Evolutionary conservation across 2,888 invertebrate genomes (phyloP), one percentile per base, ranked within the genome.

Genomic region (Ephialtes manifestator): DNA sequence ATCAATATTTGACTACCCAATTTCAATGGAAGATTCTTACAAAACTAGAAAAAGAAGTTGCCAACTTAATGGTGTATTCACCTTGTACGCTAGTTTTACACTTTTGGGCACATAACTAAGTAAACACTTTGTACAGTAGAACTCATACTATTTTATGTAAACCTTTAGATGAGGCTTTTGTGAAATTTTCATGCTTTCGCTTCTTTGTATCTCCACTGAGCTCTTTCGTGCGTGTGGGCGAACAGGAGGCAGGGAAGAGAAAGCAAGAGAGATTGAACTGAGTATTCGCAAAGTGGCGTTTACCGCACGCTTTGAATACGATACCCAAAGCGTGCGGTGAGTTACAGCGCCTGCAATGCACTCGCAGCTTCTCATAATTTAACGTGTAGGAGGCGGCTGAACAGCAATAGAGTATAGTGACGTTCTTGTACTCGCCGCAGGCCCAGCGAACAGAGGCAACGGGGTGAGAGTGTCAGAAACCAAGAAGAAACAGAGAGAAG

Each of bases 401-500:
- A 48, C 20, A 11, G 31, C 20, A 53, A 51, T 51, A 75, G 51
- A 24, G 35, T 75, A 11, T 71, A 31, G 58, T 28, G 55, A 76
- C 20, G 71, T 24, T 65, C 53, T 58, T 68, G 53, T 60, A 31
- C 74, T 55, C 4, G 58, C 48, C 53, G 65, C 72, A 83, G 86
- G 31, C 43, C 24, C 18, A 79, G 79, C 35, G 74, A 72, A 53
- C 24, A 70, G 28, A 46, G 67, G 46, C 76, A 81, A 72, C 76
- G 46, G 28, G 72, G 81, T 31, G 83, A 81, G 31, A 77, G 53
- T 60, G 43, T 51, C 76, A 79, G 76, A 31, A 84, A 76, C 51
- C 75, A 70, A 46, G 76, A 84, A 43, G 76, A 74, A 77, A 31
- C 58, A 39, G 78, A 83, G 51, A 70, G 72, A 65, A 76, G 76